A percentile compares a stretch with the other conserved stretches of the same genome.
phyloP scores from a whole-genome alignment of 2,797 vertebrate species.

The Argentina silus region DNA sequence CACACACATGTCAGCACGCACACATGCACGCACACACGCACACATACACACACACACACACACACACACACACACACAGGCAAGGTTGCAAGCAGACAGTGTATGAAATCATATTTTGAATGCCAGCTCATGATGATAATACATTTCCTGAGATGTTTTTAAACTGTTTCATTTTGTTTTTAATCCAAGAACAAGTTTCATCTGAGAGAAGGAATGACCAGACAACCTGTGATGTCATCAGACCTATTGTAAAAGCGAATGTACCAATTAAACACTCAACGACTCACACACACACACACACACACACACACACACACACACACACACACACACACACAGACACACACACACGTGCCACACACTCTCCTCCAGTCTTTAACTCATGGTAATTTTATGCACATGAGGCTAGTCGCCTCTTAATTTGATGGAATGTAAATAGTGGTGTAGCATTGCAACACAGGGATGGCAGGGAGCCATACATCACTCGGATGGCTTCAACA shows the following conservation, averaged over 20 bases:
- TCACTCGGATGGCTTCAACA: slow-evolving; percentile 91
- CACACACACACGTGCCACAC: slow-evolving; percentile 76
- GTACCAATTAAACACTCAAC: slow-evolving; percentile 85
- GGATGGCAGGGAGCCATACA: slow-evolving; percentile 88
- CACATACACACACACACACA: neutral
- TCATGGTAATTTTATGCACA: slow-evolving; percentile 88
- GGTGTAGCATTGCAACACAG: slow-evolving; percentile 80
- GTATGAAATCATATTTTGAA: too few species aligned
- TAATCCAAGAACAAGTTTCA: too few species aligned
- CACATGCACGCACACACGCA: neutral
- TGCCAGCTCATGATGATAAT: too few species aligned
- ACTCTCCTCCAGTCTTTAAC: slow-evolving; percentile 82
- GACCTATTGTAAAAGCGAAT: slow-evolving; percentile 68
- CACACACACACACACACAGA: too few species aligned
- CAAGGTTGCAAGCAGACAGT: neutral
- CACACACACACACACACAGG: neutral
- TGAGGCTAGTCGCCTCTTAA: slow-evolving; percentile 86
- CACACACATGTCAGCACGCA: too few species aligned
- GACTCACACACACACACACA: slow-evolving; percentile 8
- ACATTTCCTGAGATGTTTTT: too few species aligned
- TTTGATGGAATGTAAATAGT: slow-evolving; percentile 91
- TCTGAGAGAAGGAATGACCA: neutral
- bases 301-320: too few species aligned
- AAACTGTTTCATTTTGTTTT: neutral
- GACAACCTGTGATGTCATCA: neutral